Evolutionary conservation across 2,888 invertebrate genomes (phyloP), one percentile per base, ranked within the genome.

Genomic region (Carabus problematicus): DNA sequence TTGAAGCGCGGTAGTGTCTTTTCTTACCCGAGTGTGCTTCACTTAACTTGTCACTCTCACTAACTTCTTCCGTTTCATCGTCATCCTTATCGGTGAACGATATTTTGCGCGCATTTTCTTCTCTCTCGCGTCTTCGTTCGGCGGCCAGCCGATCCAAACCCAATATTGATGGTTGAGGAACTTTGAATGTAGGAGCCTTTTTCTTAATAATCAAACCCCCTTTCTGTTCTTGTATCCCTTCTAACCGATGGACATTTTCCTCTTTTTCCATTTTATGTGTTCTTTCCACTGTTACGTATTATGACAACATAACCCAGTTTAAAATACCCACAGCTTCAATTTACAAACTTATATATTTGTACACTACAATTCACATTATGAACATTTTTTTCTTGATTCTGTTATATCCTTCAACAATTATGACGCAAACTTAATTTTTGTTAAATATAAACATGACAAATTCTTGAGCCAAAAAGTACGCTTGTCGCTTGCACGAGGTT

Each of bases 141-240:
- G 89, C 92, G 14, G 95, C 95, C 72, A 96, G 82, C 79, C 90
- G 92, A 80, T 96, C 95, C 60, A 96, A 82, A 0, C 96, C 96
- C 6, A 95, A 82, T 8, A 92, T 81, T 0, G 95, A 95, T 45
- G 88, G 86, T 76, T 86, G 89, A 0, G 91, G 93, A 62, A 91
- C 87, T 81, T 93, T 93, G 76, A 93, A 92, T 18, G 87, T 87
- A n/a, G 83, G 82, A 1, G 86, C 83, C 79, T 88, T 89, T 81
- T 91, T 92, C 76, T 89, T 89, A 59, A 92, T 85, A 66, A 91
- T 85, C 29, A 93, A 85, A 19, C 92, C 91, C 41, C 91, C 91
- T 80, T 84, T 84, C 74, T 87, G 85, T 0, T 84, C 83, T 16
- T 85, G 83, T 39, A 85, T 85, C 18, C 92, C 93, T 80, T 91